Evolutionary conservation across 2,797 vertebrate genomes (phyloP), one percentile per base, ranked within the genome.

Genomic region (Microctenopoma stevenorrisi): DNA sequence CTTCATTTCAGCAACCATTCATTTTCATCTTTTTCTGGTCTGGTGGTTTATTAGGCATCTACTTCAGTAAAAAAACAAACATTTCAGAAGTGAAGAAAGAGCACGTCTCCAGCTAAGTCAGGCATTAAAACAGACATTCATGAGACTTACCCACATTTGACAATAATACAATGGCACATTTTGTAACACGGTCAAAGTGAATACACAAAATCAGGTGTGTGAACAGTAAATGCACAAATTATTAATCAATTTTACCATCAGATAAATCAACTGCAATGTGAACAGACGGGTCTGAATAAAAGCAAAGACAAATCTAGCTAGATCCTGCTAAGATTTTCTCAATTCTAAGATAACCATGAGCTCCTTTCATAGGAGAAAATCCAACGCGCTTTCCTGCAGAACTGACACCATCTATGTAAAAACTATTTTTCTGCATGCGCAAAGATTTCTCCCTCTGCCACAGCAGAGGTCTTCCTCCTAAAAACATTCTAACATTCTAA

Each of bases 41-140:
- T 80, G 64, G 64, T 81, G 55, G 72, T 91, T 91, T 90, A 91
- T 91, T 90, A 43, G 86, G 78, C 84, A 74, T 80, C 74, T 69
- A 66, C 76, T 80, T 81, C 83, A 83, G 64, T 86, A 81, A 75
- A 64, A 86, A 88, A 85, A 77, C 61, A 35, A 64, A 58, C 63
- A 50, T 73, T 83, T 76, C 44, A 62, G 40, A 64, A 33, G 35
- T 18, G 66, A 52, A 74, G 37, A 62, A 73, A 79, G 33, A 74
- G 55, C 71, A 68, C 66, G 53, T 65, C 76, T 55, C 57, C 55
- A 16, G 59, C 56, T 35, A 49, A 73, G 70, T 53, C 4, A 69
- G 80, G 53, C 70, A 74, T 76, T 26, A 57, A 35, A 63, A 60
- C 44, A 58, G 55, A 80, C 37, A 33, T 12, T 12, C 50, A 56